phyloP scores from a whole-genome alignment of 2,888 invertebrate genomes.

The Drosophila demipolita region DNA sequence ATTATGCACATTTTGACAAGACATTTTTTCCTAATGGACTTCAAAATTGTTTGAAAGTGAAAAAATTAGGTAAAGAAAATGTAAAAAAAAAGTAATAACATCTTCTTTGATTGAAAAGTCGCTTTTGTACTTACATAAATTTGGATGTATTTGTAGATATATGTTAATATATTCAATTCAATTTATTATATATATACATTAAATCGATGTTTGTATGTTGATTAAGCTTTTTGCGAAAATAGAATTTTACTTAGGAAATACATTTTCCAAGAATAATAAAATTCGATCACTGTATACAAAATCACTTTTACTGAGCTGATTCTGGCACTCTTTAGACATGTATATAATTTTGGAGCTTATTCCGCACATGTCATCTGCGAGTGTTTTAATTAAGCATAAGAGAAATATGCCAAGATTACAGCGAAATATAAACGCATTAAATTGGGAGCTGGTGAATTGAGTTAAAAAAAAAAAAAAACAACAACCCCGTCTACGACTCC shows the following conservation, averaged over 20 bases:
- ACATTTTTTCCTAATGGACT: conserved; percentile 31
- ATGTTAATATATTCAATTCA: background rate
- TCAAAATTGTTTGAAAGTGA: conserved; percentile 17
- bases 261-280: background rate
- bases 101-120: background rate
- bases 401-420: conserved; percentile 46
- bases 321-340: background rate
- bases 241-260: background rate
- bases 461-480: background rate
- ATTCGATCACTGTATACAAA: background rate
- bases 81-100: background rate
- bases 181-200: no score
- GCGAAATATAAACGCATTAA: conserved; percentile 37
- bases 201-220: no score
- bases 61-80: background rate
- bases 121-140: background rate
- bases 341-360: background rate
- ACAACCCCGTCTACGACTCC: background rate
- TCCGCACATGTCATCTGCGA: conserved; percentile 36
- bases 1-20: conserved; percentile 56
- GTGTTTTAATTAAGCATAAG: conserved; percentile 61
- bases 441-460: conserved; percentile 18
- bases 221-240: background rate
- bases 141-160: background rate
- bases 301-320: background rate